Evolutionary conservation across 2,797 vertebrate genomes (phyloP), one percentile per base, ranked within the genome.

Genomic region (Coracias cyanogaster): DNA sequence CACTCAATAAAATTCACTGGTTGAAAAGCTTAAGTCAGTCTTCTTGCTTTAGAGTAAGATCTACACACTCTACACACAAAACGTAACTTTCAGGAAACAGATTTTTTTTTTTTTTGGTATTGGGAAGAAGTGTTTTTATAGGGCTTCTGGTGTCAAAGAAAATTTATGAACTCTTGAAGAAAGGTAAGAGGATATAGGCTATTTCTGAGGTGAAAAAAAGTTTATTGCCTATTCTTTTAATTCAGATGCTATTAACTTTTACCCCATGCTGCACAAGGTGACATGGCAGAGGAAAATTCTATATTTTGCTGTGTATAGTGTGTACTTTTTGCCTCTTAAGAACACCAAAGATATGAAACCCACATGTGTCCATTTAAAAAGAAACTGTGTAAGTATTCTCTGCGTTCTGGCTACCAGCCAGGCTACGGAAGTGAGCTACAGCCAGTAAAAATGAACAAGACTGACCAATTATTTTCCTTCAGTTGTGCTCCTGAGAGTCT

Each of bases 151-250:
- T 76, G 55, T 31, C 65, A 91, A 94, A 82, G 66, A 83, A 86
- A 88, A 81, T 79, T 58, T 70, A 94, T 69, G 31, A 93, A 67
- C n/a, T 86, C 58, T 33, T 60, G 67, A 29, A 86, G 39, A 81
- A 90, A 94, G 54, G 46, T 79, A 46, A 91, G 61, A 87, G 58
- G n/a, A 76, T 39, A 79, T 16, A 48, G n/a, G 17, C 16, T 48
- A 85, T 71, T 96, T 96, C 61, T 95, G 86, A 85, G 29, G 70
- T 16, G 58, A 62, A 17, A 45, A 90, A 87, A 33, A 66, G 52
- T 79, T 86, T 66, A 73, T 71, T 91, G 24, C 31, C 33, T 87
- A 57, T 80, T 94, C 74, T 90, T 87, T 86, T 37, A 71, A 20
- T 49, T 29, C 73, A 74, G 64, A 48, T 64, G 58, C 29, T 69